Percentiles rank a stretch among this genome's conserved stretches.
Evolutionary conservation across 2,888 invertebrate species (phyloP).

Genomic region (Agriotes lineatus): DNA sequence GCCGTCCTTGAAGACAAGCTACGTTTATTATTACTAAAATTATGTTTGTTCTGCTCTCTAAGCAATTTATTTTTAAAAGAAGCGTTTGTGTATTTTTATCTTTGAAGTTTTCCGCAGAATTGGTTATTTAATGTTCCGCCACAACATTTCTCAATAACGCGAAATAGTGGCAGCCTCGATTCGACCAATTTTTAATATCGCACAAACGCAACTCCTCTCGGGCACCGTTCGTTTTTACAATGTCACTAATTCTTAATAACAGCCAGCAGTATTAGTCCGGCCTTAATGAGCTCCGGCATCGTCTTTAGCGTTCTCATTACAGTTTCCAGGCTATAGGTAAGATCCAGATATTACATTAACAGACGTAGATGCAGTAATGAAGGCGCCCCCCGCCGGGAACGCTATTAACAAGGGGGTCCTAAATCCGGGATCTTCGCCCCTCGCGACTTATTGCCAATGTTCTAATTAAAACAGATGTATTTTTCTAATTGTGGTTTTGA

Average conservation of each 20-base stretch:
- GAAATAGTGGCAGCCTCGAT: too few relatives aligned
- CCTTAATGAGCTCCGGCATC: conserved; percentile 21
- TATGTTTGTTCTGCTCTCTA: too few relatives aligned
- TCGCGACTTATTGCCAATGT: conserved; percentile 59
- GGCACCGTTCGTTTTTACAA: too few relatives aligned
- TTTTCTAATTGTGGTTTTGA: conserved; percentile 57
- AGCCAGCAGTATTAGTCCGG: not conserved
- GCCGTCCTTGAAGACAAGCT: too few relatives aligned
- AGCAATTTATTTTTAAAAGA: too few relatives aligned
- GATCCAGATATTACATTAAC: conserved; percentile 46
- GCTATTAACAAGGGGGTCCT: conserved; percentile 58
- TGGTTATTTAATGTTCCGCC: too few relatives aligned
- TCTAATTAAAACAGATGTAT: conserved; percentile 65
- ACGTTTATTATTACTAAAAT: too few relatives aligned
- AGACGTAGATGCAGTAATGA: conserved; percentile 56
- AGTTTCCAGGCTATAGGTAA: conserved; percentile 33
- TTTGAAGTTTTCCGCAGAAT: too few relatives aligned
- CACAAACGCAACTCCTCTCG: not conserved
- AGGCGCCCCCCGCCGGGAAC: conserved; percentile 56
- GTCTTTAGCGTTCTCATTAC: conserved; percentile 25
- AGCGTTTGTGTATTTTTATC: too few relatives aligned
- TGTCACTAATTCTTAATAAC: not conserved
- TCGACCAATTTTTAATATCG: too few relatives aligned
- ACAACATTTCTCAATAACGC: too few relatives aligned
- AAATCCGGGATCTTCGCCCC: conserved; percentile 53